These are phyloP conservation scores for Bursaphelenchus okinawaensis DNA, from an alignment of 2,888 invertebrate species.

Conservation along the genomic window DNA sequence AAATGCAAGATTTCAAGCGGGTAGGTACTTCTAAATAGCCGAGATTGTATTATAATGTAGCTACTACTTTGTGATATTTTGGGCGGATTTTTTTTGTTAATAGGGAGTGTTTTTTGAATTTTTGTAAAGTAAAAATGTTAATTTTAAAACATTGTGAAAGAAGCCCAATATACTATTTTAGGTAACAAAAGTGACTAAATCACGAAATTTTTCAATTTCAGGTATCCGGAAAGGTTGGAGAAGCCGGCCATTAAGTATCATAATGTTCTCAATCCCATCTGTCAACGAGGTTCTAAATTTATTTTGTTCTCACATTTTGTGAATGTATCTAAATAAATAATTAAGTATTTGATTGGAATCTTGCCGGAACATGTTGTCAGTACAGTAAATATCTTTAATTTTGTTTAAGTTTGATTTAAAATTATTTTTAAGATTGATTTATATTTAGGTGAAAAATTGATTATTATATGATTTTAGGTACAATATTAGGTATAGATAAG, in stretches of 20 bases:
- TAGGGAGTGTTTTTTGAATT: too few relatives aligned
- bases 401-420: too few relatives aligned
- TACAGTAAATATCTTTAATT: too few relatives aligned
- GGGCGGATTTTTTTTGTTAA: background rate
- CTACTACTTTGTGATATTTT: background rate
- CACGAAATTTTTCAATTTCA: slow-evolving; percentile 20
- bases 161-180: too few relatives aligned
- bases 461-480: slow-evolving; percentile 18
- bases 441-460: too few relatives aligned
- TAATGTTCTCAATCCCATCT: background rate
- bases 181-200: too few relatives aligned
- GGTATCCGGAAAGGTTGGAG: slow-evolving; percentile 52
- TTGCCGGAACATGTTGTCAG: too few relatives aligned
- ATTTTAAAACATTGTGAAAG: too few relatives aligned
- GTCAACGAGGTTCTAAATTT: background rate
- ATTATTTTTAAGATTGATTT: too few relatives aligned
- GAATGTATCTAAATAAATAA: slow-evolving; percentile 9
- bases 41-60: background rate
- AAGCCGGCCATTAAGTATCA: slow-evolving; percentile 29
- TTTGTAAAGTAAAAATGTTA: too few relatives aligned
- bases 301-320: background rate
- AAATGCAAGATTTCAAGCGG: slow-evolving; percentile 56
- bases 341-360: too few relatives aligned
- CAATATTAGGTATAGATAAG: background rate
- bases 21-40: slow-evolving; percentile 24